Evolutionary conservation across 2,888 invertebrate genomes (phyloP).

Genomic region (Epirrhoe alternata): DNA sequence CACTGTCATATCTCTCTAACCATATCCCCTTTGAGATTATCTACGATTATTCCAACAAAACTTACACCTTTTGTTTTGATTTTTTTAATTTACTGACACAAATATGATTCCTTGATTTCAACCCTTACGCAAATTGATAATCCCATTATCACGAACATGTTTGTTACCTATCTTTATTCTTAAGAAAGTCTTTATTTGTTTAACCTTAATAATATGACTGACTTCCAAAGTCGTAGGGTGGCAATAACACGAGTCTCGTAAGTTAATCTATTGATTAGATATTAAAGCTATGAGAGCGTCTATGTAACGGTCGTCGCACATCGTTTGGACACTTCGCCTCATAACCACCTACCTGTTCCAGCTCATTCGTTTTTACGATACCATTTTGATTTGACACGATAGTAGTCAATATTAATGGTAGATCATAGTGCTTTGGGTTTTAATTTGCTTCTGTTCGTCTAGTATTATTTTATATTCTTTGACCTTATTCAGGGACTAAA

Average conservation of each 20-base stretch:
- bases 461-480: neutral
- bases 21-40: no score
- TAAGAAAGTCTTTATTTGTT: slow-evolving; percentile 1
- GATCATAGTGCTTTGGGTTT: slow-evolving; percentile 21
- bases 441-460: neutral
- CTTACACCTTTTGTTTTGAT: no score
- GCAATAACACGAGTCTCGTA: slow-evolving; percentile 12
- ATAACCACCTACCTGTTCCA: slow-evolving; percentile 41
- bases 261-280: slow-evolving; percentile 25
- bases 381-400: slow-evolving; percentile 37
- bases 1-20: no score
- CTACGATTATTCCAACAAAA: no score
- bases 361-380: slow-evolving; percentile 39
- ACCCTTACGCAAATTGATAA: neutral
- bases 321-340: slow-evolving; percentile 36
- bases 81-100: no score
- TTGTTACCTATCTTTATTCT: neutral
- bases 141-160: neutral
- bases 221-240: slow-evolving; percentile 10
- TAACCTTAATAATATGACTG: slow-evolving; percentile 1
- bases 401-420: slow-evolving; percentile 22
- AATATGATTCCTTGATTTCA: neutral
- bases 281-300: slow-evolving; percentile 22
- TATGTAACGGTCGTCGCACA: slow-evolving; percentile 31
- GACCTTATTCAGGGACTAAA: neutral